Base-by-base conservation (phyloP, 2,113 vertebrate genomes). In the Odobenus rosmarus region DNA sequence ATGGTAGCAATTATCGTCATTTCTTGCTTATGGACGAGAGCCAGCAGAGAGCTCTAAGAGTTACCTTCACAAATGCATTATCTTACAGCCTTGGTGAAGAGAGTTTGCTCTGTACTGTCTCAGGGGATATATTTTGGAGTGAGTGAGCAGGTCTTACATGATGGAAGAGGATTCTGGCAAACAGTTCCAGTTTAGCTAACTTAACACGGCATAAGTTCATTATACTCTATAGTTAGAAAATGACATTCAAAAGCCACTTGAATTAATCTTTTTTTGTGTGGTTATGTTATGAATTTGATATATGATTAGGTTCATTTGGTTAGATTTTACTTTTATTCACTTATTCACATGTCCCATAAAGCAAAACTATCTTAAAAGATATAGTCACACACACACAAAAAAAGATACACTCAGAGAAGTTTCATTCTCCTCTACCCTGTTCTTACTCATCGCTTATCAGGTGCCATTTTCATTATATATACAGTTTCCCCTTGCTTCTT, bases 261-360 rank as follows among this genome's bases (percentile, higher is more conserved):
- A 51, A 82, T 79, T 71, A 94, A 89, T 92, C 51, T 74, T 90
- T 62, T 26, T 59, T 46, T 91, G 28, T 74, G 26, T 31, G 67
- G 64, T 83, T 82, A 62, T 59, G 6, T 36, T 90, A 86, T 59
- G 18, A 92, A 74, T 80, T 92, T 96, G 46, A 49, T 59, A 71
- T 92, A 49, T 4, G 59, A 74, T 85, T 94, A 96, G 51, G 21
- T 74, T 92, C 21, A 36, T 81, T 87, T 95, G 21, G 62, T 91
- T 74, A 84, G 16, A 95, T 84, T 92, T 46, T 72, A 67, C 53
- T 90, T 57, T 92, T 69, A 61, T 71, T 89, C 61, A 96, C 23
- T 94, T 93, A 87, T 19, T 91, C 88, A 88, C 19, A 81, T 74
- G 31, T 59, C 18, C 82, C 53, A 82, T 55, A 90, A 85, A 59